Base-by-base conservation (phyloP, 2,113 vertebrate genomes). In the Onychorhynchus coronatus region DNA sequence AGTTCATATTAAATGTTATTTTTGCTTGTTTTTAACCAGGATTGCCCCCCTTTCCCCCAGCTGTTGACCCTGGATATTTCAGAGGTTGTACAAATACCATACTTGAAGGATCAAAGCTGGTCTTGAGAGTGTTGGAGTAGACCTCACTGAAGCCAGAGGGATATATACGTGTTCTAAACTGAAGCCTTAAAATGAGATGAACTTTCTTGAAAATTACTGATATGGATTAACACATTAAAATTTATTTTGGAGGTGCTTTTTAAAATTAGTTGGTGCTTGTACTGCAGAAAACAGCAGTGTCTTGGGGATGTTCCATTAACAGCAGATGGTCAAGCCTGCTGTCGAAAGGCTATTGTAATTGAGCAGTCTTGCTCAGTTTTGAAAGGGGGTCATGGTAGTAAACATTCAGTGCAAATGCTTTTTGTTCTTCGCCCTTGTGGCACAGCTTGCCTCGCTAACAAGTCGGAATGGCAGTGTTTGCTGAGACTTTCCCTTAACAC, bases 301-400 rank as follows among this genome's bases (percentile, higher is more conserved):
- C 79, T 88, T 92, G 78, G 59, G 58, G 27, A 56, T 28, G 53
- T 71, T 95, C 80, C 35, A 42, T 72, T 70, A 89, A 58, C 42
- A 85, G 76, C 93, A 94, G 91, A 92, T 95, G 88, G 91, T 71
- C 71, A 76, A 18, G 44, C 56, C 53, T 58, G 75, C 65, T 76
- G 42, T 80, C 6, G 24, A 37, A 70, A 90, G 62, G 46, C 46
- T 67, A 30, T 92, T 88, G 50, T 62, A 78, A 59, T 17, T 31
- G 41, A 80, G 55, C 53, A 44, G 25, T 21, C 61, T 61, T 3
- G 3, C 44, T 84, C 9, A 4, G 13, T 76, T 94, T 82, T 93
- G 87, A 70, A 94, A 83, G 52, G 39, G 28, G 15, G 77, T 92
- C 56, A 46, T 28, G 41, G 41, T 50, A 35, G 52, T 59, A 67